These are phyloP conservation scores for Calephelis perditalis DNA, from an alignment of 2,888 invertebrate genomes.

Conservation along the genomic window DNA sequence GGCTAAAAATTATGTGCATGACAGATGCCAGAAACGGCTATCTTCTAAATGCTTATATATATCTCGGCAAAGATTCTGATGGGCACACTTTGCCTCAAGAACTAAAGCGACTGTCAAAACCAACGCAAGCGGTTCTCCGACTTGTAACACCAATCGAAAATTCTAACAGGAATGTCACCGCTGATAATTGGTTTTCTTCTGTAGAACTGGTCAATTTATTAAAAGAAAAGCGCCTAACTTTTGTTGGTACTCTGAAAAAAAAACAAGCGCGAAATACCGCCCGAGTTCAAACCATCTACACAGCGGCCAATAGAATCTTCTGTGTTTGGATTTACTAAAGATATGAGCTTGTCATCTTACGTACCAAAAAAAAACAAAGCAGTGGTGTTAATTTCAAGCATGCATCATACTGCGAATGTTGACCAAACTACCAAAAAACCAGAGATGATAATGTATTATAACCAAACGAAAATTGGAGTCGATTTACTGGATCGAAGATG, in stretches of 20 bases:
- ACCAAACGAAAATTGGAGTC: too few relatives aligned
- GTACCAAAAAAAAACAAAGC: too few relatives aligned
- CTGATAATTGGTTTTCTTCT: slow-evolving; percentile 3
- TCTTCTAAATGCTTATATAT: slow-evolving; percentile 1
- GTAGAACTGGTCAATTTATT: not conserved
- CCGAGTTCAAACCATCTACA: slow-evolving; percentile 17
- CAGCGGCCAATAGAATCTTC: slow-evolving; percentile 15
- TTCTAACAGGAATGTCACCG: slow-evolving; percentile 1
- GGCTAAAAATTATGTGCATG: slow-evolving; percentile 12
- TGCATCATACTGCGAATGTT: too few relatives aligned
- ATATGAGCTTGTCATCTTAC: not conserved
- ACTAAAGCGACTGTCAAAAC: slow-evolving; percentile 1
- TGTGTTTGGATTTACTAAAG: slow-evolving; percentile 10
- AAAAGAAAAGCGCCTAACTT: slow-evolving; percentile 2
- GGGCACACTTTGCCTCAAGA: slow-evolving; percentile 17
- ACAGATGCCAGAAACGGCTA: not conserved
- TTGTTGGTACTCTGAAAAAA: slow-evolving; percentile 13
- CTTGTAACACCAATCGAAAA: not conserved
- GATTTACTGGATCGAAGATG: too few relatives aligned
- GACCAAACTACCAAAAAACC: too few relatives aligned
- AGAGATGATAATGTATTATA: too few relatives aligned
- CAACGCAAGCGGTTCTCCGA: slow-evolving; percentile 1
- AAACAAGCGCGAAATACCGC: slow-evolving; percentile 11
- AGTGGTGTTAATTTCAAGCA: too few relatives aligned
- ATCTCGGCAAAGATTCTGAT: slow-evolving; percentile 13